Evolutionary conservation across 2,797 vertebrate species (phyloP), one percentile per base, ranked within the genome.

Genomic region (Rachycentron canadum): DNA sequence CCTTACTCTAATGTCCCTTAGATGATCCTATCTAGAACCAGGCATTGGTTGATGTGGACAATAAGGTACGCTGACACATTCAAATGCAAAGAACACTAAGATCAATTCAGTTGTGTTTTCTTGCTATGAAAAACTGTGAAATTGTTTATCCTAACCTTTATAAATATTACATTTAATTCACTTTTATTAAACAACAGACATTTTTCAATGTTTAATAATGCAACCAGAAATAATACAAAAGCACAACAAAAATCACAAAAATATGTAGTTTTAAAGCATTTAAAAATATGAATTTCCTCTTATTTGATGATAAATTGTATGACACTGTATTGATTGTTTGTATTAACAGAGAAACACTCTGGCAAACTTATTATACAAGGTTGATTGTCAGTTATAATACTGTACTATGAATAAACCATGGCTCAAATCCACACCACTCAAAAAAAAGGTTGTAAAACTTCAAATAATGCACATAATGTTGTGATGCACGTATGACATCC

Each of bases 211-310:
- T 80, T 73, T 6, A 69, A 76, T 87, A 76, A 79, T 69, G 7
- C 75, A 91, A 91, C 45, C n/a, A 14, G 50, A 88, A 90, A 91
- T 78, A 53, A 89, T 91, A 75, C 63, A 91, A 93, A 92, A 84
- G 36, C 85, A 91, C 91, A 86, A 84, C 90, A 86, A 26, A 90
- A 91, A 86, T 88, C 87, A 92, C 89, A 91, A 88, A 90, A 90
- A 89, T 84, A 72, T 83, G 79, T 74, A 63, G 7, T 79, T 86
- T 85, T 76, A 78, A 86, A 81, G 78, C 78, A 88, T 63, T 74
- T 80, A 70, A 84, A 79, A 78, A 88, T 52, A 86, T 38, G n/a
- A 26, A 34, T 47, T 81, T 63, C 61, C 14, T 86, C 62, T 64
- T 57, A 13, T 63, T 76, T 66, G 21, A 73, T 63, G 26, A 23